These are phyloP conservation scores for Hipparchia sbordonii DNA, from an alignment of 2,888 invertebrate genomes.

Conservation along the genomic window DNA sequence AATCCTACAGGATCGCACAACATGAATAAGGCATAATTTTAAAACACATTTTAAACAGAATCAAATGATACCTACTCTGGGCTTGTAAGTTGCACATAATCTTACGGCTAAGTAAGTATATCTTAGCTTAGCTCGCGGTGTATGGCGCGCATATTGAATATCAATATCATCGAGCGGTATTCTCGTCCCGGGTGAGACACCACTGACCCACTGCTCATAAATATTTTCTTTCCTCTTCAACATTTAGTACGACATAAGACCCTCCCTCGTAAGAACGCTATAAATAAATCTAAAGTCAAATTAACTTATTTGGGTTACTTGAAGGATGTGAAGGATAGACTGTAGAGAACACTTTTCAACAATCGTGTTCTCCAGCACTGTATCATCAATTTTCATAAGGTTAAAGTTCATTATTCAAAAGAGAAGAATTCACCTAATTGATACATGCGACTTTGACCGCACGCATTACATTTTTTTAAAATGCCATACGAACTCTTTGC, in stretches of 20 bases:
- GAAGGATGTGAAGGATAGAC: neutral
- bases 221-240: conserved; percentile 25
- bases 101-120: too few relatives aligned
- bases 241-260: conserved; percentile 1
- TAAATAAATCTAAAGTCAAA: conserved; percentile 14
- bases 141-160: conserved; percentile 17
- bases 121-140: neutral
- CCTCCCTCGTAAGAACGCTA: neutral
- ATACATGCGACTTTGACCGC: neutral
- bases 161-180: conserved; percentile 32
- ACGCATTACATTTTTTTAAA: neutral
- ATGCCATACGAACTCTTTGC: too few relatives aligned
- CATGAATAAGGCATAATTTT: too few relatives aligned
- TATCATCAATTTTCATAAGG: neutral
- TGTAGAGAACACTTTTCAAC: neutral
- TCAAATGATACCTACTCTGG: too few relatives aligned
- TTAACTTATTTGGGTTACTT: neutral
- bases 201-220: conserved; percentile 37
- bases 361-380: neutral
- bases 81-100: too few relatives aligned
- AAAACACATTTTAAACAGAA: too few relatives aligned
- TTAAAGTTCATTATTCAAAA: too few relatives aligned
- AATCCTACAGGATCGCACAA: too few relatives aligned
- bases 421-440: too few relatives aligned
- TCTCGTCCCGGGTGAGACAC: conserved; percentile 25